These are phyloP conservation scores for Xylota segnis DNA, from an alignment of 2,888 invertebrate species.

Conservation along the genomic window DNA sequence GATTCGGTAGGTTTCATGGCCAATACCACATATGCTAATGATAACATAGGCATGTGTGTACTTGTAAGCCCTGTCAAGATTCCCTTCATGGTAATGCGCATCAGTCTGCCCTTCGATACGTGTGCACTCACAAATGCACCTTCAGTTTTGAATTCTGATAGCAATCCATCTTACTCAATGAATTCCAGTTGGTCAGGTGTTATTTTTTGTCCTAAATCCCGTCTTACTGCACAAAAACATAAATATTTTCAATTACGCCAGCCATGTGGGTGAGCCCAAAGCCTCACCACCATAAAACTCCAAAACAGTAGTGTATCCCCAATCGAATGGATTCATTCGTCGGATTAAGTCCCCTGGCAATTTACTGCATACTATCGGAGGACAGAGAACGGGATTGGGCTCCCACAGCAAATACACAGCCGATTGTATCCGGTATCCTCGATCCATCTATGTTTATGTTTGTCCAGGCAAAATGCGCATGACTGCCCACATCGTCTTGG, in stretches of 20 bases:
- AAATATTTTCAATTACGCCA: not conserved
- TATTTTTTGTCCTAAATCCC: too few species aligned
- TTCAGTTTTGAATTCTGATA: too few species aligned
- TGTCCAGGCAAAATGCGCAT: slow-evolving; percentile 54
- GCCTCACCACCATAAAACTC: slow-evolving; percentile 9
- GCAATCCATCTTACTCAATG: too few species aligned
- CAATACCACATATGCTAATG: too few species aligned
- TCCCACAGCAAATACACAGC: slow-evolving; percentile 33
- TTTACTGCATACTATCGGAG: slow-evolving; percentile 59
- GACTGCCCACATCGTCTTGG: slow-evolving; percentile 62
- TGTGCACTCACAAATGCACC: too few species aligned
- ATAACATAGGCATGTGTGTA: too few species aligned
- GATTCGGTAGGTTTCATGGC: too few species aligned
- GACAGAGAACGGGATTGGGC: slow-evolving; percentile 26
- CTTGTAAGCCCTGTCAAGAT: too few species aligned
- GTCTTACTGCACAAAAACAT: not conserved
- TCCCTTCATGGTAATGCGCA: too few species aligned
- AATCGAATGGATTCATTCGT: slow-evolving; percentile 68
- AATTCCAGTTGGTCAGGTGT: too few species aligned
- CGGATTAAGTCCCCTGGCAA: slow-evolving; percentile 61
- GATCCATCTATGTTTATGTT: slow-evolving; percentile 45
- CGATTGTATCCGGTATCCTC: slow-evolving; percentile 37
- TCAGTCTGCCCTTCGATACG: too few species aligned
- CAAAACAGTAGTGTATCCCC: slow-evolving; percentile 30
- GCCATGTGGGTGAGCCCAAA: not conserved